Conservation (phyloP, 2,888 invertebrate genomes). For the Apocheima hispidaria region DNA sequence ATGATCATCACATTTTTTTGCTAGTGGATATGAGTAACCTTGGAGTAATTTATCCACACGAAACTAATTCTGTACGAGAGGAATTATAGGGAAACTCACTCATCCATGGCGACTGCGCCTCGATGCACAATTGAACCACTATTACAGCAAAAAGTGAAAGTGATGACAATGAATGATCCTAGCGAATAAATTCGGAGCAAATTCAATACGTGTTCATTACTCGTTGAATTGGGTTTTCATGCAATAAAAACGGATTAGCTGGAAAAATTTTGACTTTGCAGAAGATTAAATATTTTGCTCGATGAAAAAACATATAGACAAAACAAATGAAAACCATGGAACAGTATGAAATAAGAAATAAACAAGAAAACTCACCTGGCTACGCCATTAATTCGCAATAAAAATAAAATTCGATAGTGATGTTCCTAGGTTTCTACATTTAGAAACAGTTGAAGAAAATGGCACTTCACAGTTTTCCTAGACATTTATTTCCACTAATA, state of each 20-base stretch:
- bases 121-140: slow-evolving; percentile 74
- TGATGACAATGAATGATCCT: slow-evolving; percentile 85
- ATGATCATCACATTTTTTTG: slow-evolving; percentile 69
- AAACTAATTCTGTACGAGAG: slow-evolving; percentile 59
- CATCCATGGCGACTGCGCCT: slow-evolving; percentile 81
- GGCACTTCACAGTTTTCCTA: too few species aligned
- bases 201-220: slow-evolving; percentile 86
- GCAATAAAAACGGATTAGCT: slow-evolving; percentile 77
- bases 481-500: too few species aligned
- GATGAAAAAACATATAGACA: slow-evolving; percentile 81
- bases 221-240: slow-evolving; percentile 78
- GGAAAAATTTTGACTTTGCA: slow-evolving; percentile 83
- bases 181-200: slow-evolving; percentile 84
- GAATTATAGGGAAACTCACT: slow-evolving; percentile 78
- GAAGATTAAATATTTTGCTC: slow-evolving; percentile 80
- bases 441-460: too few species aligned
- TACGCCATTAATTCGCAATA: slow-evolving; percentile 87
- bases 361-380: slow-evolving; percentile 86
- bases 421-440: slow-evolving; percentile 7
- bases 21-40: slow-evolving; percentile 74
- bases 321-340: slow-evolving; percentile 84
- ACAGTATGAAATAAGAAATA: slow-evolving; percentile 83
- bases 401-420: slow-evolving; percentile 73
- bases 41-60: slow-evolving; percentile 69
- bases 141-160: slow-evolving; percentile 83